Conservation (phyloP, 64 coral and sea anemone species). For the Astreopora myriophthalma region DNA sequence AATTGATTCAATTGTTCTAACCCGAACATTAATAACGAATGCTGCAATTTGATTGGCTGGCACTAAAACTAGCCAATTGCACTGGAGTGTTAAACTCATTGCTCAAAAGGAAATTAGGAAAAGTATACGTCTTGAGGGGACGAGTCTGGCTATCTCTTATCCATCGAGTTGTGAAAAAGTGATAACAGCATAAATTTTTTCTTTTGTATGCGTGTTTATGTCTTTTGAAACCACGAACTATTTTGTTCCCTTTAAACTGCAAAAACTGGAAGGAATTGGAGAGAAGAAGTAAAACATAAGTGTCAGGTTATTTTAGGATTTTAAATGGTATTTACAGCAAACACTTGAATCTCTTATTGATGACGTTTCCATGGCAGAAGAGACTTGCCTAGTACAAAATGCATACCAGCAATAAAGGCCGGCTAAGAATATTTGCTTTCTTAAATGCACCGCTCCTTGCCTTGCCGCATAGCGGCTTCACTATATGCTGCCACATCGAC, state of each 20-base stretch:
- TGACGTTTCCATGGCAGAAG: not conserved
- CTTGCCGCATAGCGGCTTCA: not conserved
- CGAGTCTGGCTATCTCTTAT: not conserved
- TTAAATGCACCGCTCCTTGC: not conserved
- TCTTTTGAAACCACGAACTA: too few species aligned
- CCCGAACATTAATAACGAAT: constrained; percentile 78
- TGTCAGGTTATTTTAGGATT: not conserved
- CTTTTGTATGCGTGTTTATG: too few species aligned
- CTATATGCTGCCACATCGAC: not conserved
- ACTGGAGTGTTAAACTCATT: constrained; percentile 85
- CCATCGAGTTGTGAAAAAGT: too few species aligned
- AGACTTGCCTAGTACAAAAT: not conserved
- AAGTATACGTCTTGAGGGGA: not conserved
- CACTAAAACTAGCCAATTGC: constrained; percentile 96
- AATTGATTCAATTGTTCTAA: constrained; percentile 97
- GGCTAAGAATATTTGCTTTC: constrained; percentile 18
- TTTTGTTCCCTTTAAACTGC: too few species aligned
- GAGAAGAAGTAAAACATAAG: not conserved
- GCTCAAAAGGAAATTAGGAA: not conserved
- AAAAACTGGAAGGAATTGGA: not conserved
- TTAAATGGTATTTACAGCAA: not conserved
- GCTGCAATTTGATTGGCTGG: constrained; percentile 79
- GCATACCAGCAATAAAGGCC: not conserved
- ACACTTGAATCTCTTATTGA: not conserved
- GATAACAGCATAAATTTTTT: too few species aligned